Percentiles rank a stretch among this genome's conserved stretches.
phyloP scores from a whole-genome alignment of 1,140 invertebrate genomes.

The Conopomorpha cramerella region DNA sequence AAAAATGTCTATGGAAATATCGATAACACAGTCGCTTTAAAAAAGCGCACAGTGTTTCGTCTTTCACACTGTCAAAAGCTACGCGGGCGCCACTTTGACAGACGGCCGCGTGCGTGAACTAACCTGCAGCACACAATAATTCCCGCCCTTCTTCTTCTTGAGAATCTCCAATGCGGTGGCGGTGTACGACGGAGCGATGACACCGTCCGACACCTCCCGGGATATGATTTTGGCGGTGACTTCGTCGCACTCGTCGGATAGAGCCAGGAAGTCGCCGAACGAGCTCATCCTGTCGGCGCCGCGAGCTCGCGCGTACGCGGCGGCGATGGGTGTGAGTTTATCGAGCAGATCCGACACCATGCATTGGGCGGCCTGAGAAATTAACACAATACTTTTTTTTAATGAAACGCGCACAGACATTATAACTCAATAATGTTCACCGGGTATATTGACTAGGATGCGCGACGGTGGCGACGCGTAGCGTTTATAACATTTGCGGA shows the following conservation, averaged over 20 bases:
- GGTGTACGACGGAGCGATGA: constrained; percentile 91
- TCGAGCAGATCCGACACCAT: constrained; percentile 88
- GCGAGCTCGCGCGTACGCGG: constrained; percentile 92
- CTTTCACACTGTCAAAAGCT: too few relatives aligned
- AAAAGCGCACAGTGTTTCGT: too few relatives aligned
- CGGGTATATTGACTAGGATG: too few relatives aligned
- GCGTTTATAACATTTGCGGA: too few relatives aligned
- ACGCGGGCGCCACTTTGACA: too few relatives aligned
- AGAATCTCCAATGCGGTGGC: constrained; percentile 85
- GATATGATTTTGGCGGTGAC: constrained; percentile 80
- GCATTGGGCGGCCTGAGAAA: constrained; percentile 80
- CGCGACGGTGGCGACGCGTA: too few relatives aligned
- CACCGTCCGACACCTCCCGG: constrained; percentile 91
- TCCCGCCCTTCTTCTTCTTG: constrained; percentile 94
- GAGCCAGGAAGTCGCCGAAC: constrained; percentile 96
- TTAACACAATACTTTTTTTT: constrained; percentile 7
- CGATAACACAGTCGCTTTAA: too few relatives aligned
- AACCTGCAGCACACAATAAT: constrained; percentile 87
- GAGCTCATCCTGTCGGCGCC: constrained; percentile 99
- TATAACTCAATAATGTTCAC: too few relatives aligned
- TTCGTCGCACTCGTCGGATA: constrained; percentile 91
- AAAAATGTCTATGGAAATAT: too few relatives aligned
- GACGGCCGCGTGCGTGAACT: constrained; percentile 5
- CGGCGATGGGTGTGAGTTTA: constrained; percentile 83
- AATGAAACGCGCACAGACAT: too few relatives aligned